Evolutionary conservation across 2,113 vertebrate species (phyloP).

Genomic region (Urocolius indicus): DNA sequence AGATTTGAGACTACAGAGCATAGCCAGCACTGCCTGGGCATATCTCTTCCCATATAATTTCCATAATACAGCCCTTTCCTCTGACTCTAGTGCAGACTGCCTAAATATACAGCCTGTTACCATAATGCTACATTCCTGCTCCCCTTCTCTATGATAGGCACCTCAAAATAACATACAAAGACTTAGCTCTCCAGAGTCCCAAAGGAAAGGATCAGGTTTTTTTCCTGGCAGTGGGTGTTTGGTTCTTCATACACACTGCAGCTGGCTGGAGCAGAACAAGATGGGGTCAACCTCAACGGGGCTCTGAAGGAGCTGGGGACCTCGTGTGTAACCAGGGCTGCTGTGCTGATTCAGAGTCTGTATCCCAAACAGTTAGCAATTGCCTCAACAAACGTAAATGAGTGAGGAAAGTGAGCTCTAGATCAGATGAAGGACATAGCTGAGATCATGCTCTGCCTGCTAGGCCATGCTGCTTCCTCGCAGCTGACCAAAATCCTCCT

Average conservation of each 20-base stretch:
- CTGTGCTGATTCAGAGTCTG: not conserved
- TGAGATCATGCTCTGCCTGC: not conserved
- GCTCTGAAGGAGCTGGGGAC: not conserved
- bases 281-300: not conserved
- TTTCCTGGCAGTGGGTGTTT: not conserved
- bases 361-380: not conserved
- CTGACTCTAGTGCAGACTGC: not conserved
- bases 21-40: not conserved
- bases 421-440: not conserved
- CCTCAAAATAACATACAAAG: not conserved
- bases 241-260: rapidly evolving
- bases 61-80: not conserved
- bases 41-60: slow-evolving; percentile 30
- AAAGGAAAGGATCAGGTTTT: not conserved
- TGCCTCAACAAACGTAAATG: not conserved
- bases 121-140: not conserved
- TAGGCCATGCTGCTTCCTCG: not conserved
- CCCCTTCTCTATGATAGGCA: not conserved
- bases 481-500: not conserved
- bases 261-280: not conserved
- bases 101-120: not conserved
- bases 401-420: not conserved
- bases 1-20: not conserved
- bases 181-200: not conserved
- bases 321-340: not conserved